Evolutionary conservation across 2,888 invertebrate genomes (phyloP), one percentile per base, ranked within the genome.

Genomic region (Pardosa pseudoannulata): DNA sequence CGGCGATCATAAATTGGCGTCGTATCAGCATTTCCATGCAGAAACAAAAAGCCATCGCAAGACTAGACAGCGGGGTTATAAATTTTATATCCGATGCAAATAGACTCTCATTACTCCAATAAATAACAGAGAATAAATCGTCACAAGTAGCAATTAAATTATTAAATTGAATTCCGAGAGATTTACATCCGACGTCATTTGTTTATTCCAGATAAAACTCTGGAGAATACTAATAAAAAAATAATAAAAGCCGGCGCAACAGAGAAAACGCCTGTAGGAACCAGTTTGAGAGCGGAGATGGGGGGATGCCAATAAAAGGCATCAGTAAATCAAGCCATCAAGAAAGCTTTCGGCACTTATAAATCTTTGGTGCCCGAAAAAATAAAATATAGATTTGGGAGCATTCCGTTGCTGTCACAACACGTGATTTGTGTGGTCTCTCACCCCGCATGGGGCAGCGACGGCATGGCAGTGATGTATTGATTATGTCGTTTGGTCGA

Each of bases 311-410:
- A 76, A 82, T 82, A 72, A 76, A 82, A 76, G 76, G 36, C 50
- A 72, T 39, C 78, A 50, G 83, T 83, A 83, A 83, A 83, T 83
- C 83, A 83, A 83, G 83, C 83, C 78, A 83, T 83, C 83, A 83
- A 78, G 83, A 78, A 73, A 83, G 72, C 83, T 83, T 83, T 83
- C 83, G 83, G 83, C 83, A 83, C 83, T 72, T 78, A 83, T 83
- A 83, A 83, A 83, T 83, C 83, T 83, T 78, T 28, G 72, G 64
- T 23, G 13, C 39, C 16, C 11, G 27, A 70, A 72, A 76, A 76
- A 73, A 80, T 71, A 71, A 46, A 73, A 75, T 27, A 65, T 76
- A 68, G 36, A 72, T 83, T 78, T 73, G 73, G n/a, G 78, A 78
- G 68, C 78, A 79, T 85, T 78, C 73, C 83, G 67, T 36, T 39